These are phyloP conservation scores for Chymomyza caudatula DNA, from an alignment of 2,888 invertebrate species.

Conservation along the genomic window DNA sequence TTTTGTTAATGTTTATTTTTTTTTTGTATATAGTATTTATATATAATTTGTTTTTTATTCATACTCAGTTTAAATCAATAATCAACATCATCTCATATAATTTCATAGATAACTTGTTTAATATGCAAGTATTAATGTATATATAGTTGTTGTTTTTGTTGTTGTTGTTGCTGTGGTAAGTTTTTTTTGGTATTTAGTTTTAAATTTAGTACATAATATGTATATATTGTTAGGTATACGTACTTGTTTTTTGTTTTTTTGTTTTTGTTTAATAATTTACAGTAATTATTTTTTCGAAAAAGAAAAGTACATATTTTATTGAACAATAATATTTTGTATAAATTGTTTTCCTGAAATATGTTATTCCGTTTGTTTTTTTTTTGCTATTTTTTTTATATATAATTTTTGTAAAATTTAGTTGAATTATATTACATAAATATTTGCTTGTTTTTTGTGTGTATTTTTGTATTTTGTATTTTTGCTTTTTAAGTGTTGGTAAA, in stretches of 20 bases:
- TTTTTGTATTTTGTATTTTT: slow-evolving; percentile 46
- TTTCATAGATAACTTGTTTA: slow-evolving; percentile 68
- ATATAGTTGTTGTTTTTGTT: slow-evolving; percentile 49
- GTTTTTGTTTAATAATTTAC: slow-evolving; percentile 53
- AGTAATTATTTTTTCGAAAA: slow-evolving; percentile 56
- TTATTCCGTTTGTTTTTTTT: slow-evolving; percentile 14
- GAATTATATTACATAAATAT: slow-evolving; percentile 72
- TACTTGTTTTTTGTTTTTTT: slow-evolving; percentile 27
- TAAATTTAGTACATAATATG: slow-evolving; percentile 9
- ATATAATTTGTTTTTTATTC: slow-evolving; percentile 58
- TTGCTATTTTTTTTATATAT: slow-evolving; percentile 1
- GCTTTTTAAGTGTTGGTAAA: slow-evolving; percentile 43
- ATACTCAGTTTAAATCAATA: slow-evolving; percentile 57
- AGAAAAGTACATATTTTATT: slow-evolving; percentile 56
- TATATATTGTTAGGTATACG: slow-evolving; percentile 1
- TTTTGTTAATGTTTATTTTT: slow-evolving; percentile 26
- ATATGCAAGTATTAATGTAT: slow-evolving; percentile 64
- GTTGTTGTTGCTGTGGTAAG: slow-evolving; percentile 45
- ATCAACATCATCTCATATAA: slow-evolving; percentile 71
- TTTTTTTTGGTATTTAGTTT: slow-evolving; percentile 22
- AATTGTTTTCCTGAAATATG: slow-evolving; percentile 37
- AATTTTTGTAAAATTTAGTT: slow-evolving; percentile 50
- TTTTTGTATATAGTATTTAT: slow-evolving; percentile 48
- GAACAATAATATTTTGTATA: slow-evolving; percentile 52
- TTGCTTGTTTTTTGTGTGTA: slow-evolving; percentile 32